phyloP scores from a whole-genome alignment of 2,113 vertebrate genomes.

The mouse (Mus musculus) region DNA sequence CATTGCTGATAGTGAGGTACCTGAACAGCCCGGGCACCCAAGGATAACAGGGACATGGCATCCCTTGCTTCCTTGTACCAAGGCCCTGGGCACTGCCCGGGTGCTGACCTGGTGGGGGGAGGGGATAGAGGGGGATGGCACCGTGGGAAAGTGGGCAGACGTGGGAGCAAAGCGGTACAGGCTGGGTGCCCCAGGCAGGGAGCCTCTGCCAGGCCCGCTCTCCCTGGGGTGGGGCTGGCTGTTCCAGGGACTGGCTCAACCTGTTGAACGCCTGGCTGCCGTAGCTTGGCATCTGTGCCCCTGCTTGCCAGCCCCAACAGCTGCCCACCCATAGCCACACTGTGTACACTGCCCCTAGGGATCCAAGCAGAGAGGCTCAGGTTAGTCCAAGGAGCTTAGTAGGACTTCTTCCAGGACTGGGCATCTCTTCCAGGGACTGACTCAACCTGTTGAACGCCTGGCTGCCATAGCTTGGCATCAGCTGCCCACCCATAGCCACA shows the following conservation, averaged over 20 bases:
- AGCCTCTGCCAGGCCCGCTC: slow-evolving; percentile 78
- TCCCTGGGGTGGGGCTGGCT: slow-evolving; percentile 79
- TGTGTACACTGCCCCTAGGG: neutral
- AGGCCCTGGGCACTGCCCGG: slow-evolving; percentile 55
- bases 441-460: slow-evolving; percentile 80
- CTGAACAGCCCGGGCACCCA: slow-evolving; percentile 37
- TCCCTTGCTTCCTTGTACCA: slow-evolving; percentile 49
- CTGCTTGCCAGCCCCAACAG: slow-evolving; percentile 63
- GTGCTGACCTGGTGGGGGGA: slow-evolving; percentile 50
- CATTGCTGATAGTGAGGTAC: neutral
- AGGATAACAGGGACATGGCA: slow-evolving; percentile 47
- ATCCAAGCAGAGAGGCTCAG: neutral
- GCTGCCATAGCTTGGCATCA: slow-evolving; percentile 67
- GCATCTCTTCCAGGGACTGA: slow-evolving; percentile 74
- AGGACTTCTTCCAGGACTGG: too few species aligned
- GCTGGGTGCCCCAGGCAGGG: slow-evolving; percentile 77
- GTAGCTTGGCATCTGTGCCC: slow-evolving; percentile 66
- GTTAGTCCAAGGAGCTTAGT: neutral
- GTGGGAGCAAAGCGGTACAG: slow-evolving; percentile 76
- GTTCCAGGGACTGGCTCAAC: slow-evolving; percentile 81
- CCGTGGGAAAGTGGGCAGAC: slow-evolving; percentile 82
- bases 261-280: slow-evolving; percentile 78
- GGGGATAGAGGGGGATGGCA: slow-evolving; percentile 61
- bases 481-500: slow-evolving; percentile 64
- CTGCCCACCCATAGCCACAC: slow-evolving; percentile 61